Evolutionary conservation across 1,140 invertebrate species (phyloP).

Genomic region (Drosophila murphyi): DNA sequence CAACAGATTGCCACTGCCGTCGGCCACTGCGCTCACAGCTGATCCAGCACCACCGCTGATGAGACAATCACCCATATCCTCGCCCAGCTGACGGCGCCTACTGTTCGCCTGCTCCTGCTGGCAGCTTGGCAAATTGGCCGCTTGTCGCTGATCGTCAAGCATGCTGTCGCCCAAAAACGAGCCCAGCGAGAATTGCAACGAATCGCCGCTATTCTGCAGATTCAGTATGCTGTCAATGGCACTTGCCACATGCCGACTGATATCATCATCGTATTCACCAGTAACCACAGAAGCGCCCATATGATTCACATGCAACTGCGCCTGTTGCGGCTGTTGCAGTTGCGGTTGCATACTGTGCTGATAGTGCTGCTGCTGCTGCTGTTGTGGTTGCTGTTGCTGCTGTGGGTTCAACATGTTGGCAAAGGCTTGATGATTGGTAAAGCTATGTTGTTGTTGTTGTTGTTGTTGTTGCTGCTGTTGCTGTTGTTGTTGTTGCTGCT

Average conservation of each 20-base stretch:
- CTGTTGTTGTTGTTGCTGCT: slow-evolving; percentile 56
- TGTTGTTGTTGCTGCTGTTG: slow-evolving; percentile 50
- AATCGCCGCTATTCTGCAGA: slow-evolving; percentile 86
- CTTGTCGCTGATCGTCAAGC: slow-evolving; percentile 73
- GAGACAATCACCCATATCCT: slow-evolving; percentile 82
- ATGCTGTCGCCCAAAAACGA: slow-evolving; percentile 81
- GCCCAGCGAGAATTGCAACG: slow-evolving; percentile 79
- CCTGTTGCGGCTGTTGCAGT: slow-evolving; percentile 66
- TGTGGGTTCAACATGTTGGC: slow-evolving; percentile 60
- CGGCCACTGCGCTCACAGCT: slow-evolving; percentile 54
- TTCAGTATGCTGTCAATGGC: slow-evolving; percentile 92
- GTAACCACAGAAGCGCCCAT: slow-evolving; percentile 50
- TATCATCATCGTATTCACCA: slow-evolving; percentile 86
- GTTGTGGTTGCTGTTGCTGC: slow-evolving; percentile 58
- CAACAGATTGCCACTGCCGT: slow-evolving; percentile 54
- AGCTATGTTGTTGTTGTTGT: slow-evolving; percentile 56
- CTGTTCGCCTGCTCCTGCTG: slow-evolving; percentile 65
- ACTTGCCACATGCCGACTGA: slow-evolving; percentile 91
- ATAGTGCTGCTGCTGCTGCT: slow-evolving; percentile 55
- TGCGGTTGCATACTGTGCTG: slow-evolving; percentile 70
- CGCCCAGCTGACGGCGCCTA: slow-evolving; percentile 69
- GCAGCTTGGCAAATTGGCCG: slow-evolving; percentile 62
- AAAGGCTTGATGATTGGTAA: slow-evolving; percentile 61
- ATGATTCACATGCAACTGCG: slow-evolving; percentile 74
- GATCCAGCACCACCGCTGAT: slow-evolving; percentile 72